Conservation (phyloP, 2,113 vertebrate genomes). For the Abramis brama region DNA sequence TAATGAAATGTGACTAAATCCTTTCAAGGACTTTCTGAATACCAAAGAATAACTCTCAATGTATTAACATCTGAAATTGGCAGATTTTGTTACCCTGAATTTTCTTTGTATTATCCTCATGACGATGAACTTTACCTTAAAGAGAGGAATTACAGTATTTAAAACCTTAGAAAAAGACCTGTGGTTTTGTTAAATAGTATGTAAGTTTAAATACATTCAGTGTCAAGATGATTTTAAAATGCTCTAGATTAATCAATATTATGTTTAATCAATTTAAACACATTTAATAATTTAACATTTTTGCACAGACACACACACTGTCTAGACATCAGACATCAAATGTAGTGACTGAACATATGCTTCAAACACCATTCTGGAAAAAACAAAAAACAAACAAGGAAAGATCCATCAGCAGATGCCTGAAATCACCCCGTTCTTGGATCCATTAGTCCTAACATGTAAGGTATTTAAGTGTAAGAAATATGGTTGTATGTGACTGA, state of each 20-base stretch:
- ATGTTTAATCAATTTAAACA: background rate
- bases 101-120: background rate
- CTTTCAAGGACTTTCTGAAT: slow-evolving; percentile 14
- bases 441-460: background rate
- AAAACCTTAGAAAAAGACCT: background rate
- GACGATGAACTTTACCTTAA: too few species aligned
- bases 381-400: too few species aligned
- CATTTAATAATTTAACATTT: background rate
- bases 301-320: too few species aligned
- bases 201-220: background rate
- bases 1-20: background rate
- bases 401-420: background rate
- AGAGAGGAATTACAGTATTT: background rate
- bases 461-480: background rate
- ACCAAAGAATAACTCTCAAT: background rate
- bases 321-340: too few species aligned
- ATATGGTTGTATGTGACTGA: background rate
- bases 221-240: background rate
- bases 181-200: background rate
- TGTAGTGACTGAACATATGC: too few species aligned
- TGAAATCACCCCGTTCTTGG: background rate
- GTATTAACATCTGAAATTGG: background rate
- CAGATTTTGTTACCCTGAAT: background rate
- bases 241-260: background rate
- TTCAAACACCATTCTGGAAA: too few species aligned